Evolutionary conservation across 2,113 vertebrate species (phyloP).

Genomic region (Myotis davidii): DNA sequence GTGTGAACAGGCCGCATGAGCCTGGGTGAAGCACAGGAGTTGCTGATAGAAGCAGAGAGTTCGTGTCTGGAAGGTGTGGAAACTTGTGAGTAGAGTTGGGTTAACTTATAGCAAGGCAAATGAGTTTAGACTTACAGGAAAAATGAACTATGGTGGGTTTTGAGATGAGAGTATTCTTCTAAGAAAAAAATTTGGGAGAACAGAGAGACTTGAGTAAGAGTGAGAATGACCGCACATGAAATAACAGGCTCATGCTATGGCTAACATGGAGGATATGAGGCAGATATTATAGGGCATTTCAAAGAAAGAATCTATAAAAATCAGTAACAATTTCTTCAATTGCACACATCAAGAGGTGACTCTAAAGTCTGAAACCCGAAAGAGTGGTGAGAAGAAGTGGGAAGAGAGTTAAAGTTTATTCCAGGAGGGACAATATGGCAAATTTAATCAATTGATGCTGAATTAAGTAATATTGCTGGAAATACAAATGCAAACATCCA

Average conservation of each 20-base stretch:
- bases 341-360: neutral
- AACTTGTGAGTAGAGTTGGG: neutral
- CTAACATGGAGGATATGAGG: neutral
- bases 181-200: neutral
- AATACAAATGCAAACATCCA: neutral
- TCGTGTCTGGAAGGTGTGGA: neutral
- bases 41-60: neutral
- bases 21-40: neutral
- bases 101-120: neutral
- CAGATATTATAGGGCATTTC: neutral
- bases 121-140: neutral
- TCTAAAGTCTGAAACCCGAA: neutral
- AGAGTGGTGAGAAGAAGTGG: neutral
- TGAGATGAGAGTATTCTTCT: neutral
- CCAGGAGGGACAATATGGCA: neutral
- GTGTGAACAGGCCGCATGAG: neutral
- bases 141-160: constrained; percentile 10
- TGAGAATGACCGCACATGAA: neutral
- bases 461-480: neutral
- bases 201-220: neutral
- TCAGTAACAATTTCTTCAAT: neutral
- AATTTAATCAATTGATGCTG: neutral
- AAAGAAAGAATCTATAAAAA: neutral
- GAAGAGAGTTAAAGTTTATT: neutral
- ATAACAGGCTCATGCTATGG: neutral